These are phyloP conservation scores for Drosophila virilis DNA, from an alignment of 1,140 invertebrate species.

Conservation along the genomic window DNA sequence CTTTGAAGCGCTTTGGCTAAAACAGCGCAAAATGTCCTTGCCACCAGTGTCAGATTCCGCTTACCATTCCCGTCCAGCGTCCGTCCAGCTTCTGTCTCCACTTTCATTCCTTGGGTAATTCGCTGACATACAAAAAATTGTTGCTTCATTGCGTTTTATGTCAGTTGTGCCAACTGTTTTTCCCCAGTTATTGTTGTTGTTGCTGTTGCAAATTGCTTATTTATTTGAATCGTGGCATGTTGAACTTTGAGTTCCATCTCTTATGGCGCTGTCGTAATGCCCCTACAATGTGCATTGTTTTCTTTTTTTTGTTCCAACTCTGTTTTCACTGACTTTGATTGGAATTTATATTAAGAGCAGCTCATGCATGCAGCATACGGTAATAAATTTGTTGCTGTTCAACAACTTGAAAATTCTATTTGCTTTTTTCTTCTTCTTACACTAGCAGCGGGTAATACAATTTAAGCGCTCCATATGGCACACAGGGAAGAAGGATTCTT, in stretches of 20 bases:
- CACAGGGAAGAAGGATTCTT: too few species aligned
- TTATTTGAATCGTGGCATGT: constrained; percentile 55
- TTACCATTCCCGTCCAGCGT: not conserved
- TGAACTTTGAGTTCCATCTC: constrained; percentile 41
- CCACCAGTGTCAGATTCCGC: constrained; percentile 4
- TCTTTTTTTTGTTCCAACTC: not conserved
- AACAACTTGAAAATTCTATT: constrained; percentile 35
- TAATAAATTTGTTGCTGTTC: constrained; percentile 57
- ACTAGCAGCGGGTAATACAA: constrained; percentile 1
- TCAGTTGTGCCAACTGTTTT: constrained; percentile 13
- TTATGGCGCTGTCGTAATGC: constrained; percentile 53
- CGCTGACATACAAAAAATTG: constrained; percentile 47
- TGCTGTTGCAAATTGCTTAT: constrained; percentile 67
- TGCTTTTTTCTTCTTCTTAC: constrained; percentile 4
- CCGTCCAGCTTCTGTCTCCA: not conserved
- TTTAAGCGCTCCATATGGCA: not conserved
- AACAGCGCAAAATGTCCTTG: constrained; percentile 60
- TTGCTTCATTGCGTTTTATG: constrained; percentile 68
- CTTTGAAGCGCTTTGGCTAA: constrained; percentile 68
- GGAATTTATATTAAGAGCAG: constrained; percentile 45
- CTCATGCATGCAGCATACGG: constrained; percentile 42
- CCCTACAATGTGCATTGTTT: constrained; percentile 18
- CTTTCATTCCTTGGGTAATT: constrained; percentile 5
- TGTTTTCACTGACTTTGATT: constrained; percentile 25
- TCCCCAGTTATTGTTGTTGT: constrained; percentile 11